phyloP scores from a whole-genome alignment of 2,888 invertebrate genomes.

The Abscondita cerata region DNA sequence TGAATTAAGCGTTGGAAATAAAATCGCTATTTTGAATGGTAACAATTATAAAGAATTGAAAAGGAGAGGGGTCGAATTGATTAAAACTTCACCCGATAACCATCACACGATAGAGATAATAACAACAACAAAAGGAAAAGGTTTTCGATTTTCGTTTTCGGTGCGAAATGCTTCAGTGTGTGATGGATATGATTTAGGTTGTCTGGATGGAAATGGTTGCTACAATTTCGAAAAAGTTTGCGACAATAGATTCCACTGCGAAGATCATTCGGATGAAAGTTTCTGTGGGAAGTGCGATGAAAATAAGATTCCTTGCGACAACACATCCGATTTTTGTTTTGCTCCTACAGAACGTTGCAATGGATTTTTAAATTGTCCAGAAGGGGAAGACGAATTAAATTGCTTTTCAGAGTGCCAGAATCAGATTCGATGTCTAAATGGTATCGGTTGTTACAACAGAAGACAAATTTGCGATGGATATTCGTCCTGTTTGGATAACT shows the following conservation, averaged over 20 bases:
- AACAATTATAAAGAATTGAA: too few relatives aligned
- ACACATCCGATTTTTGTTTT: constrained; percentile 21
- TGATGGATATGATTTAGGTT: constrained; percentile 31
- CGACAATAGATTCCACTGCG: constrained; percentile 37
- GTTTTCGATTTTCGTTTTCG: constrained; percentile 27
- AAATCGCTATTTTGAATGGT: background rate
- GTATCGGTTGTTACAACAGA: constrained; percentile 35
- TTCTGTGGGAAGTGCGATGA: constrained; percentile 36
- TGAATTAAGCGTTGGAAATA: constrained; percentile 12
- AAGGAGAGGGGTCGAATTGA: background rate
- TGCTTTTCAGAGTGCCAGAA: constrained; percentile 30
- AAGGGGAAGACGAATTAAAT: constrained; percentile 40
- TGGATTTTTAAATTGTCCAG: constrained; percentile 36
- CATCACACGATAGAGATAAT: too few relatives aligned
- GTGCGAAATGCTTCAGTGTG: constrained; percentile 25
- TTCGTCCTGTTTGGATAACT: constrained; percentile 39
- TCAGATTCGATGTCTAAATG: constrained; percentile 34
- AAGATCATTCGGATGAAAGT: constrained; percentile 41
- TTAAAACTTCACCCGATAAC: too few relatives aligned
- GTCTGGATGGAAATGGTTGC: constrained; percentile 33
- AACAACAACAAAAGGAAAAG: background rate
- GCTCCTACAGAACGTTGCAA: constrained; percentile 37
- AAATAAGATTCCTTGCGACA: constrained; percentile 30
- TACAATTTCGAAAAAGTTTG: constrained; percentile 34
- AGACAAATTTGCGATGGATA: constrained; percentile 40